A percentile compares a stretch with the other conserved stretches of the same genome.
These are phyloP conservation scores for Prionailurus viverrinus DNA, from an alignment of 2,113 vertebrate genomes.

Conservation along the genomic window DNA sequence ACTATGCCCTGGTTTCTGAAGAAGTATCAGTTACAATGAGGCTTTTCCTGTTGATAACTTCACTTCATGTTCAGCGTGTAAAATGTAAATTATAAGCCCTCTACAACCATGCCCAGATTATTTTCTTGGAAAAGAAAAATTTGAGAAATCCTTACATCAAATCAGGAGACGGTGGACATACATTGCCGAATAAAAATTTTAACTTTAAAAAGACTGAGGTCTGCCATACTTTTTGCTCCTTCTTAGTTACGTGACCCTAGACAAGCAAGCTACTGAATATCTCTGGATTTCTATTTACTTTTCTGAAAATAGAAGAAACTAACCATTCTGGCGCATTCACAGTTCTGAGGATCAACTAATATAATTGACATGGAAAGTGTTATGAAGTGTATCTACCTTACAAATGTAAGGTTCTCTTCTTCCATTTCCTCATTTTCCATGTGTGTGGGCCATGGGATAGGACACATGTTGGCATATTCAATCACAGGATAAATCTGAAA, in stretches of 20 bases:
- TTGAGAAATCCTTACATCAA: conserved; percentile 81
- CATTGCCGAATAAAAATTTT: conserved; percentile 85
- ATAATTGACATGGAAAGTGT: not conserved
- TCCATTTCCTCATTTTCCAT: not conserved
- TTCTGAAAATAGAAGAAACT: not conserved
- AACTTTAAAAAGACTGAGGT: conserved; percentile 65
- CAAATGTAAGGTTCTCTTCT: not conserved
- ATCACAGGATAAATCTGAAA: not conserved
- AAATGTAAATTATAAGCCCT: conserved; percentile 66
- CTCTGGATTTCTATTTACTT: not conserved
- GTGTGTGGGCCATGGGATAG: not conserved
- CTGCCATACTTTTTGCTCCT: not conserved
- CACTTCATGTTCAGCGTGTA: conserved; percentile 80
- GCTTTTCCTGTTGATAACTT: conserved; percentile 81
- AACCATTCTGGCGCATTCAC: not conserved
- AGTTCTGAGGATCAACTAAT: not conserved
- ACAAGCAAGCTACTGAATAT: not conserved
- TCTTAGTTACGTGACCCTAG: not conserved
- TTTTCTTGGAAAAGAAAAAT: conserved; percentile 81
- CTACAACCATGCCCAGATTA: conserved; percentile 80
- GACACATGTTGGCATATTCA: not conserved
- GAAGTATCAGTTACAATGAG: conserved; percentile 77
- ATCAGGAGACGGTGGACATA: conserved; percentile 84
- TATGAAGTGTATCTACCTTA: not conserved
- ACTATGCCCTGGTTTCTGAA: conserved; percentile 74